A percentile compares a stretch with the other conserved stretches of the same genome.
Conservation (phyloP, 2,113 vertebrate species). For the Seriola aureovittata region DNA sequence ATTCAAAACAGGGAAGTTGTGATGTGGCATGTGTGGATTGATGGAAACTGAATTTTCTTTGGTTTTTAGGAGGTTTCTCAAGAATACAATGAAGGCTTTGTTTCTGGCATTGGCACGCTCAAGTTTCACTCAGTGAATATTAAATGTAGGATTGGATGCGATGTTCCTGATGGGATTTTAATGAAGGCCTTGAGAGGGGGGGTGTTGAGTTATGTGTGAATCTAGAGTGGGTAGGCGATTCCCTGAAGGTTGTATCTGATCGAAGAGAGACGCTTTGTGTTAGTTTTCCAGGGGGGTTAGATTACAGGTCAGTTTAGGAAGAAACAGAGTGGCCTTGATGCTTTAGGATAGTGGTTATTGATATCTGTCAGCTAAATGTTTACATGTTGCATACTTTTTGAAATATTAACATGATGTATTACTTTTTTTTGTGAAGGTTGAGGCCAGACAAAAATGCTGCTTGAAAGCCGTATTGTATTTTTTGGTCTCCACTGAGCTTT, state of each 20-base stretch:
- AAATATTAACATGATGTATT: constrained; percentile 31
- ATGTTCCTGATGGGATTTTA: constrained; percentile 66
- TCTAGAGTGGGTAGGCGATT: constrained; percentile 32
- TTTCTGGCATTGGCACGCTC: constrained; percentile 32
- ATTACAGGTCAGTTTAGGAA: constrained; percentile 30
- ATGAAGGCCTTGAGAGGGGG: constrained; percentile 50
- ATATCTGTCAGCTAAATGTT: constrained; percentile 33
- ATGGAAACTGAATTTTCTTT: constrained; percentile 39
- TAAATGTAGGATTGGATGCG: constrained; percentile 55
- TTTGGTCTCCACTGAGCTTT: constrained; percentile 19
- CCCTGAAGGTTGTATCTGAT: constrained; percentile 38
- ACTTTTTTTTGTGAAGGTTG: constrained; percentile 13
- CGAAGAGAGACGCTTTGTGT: constrained; percentile 11
- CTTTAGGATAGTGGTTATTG: constrained; percentile 15
- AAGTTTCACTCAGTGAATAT: constrained; percentile 54
- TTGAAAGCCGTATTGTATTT: constrained; percentile 17
- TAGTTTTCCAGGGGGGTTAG: constrained; percentile 40
- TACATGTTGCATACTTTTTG: constrained; percentile 27
- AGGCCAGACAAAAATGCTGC: constrained; percentile 20
- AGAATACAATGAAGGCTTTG: constrained; percentile 63
- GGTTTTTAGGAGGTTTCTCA: constrained; percentile 24
- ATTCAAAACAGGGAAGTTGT: constrained; percentile 52
- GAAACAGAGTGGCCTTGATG: constrained; percentile 28
- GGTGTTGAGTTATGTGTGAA: constrained; percentile 54
- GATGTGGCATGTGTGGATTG: constrained; percentile 21